Conservation (phyloP, 1,140 invertebrate species). For the Zaprionus africanus region DNA sequence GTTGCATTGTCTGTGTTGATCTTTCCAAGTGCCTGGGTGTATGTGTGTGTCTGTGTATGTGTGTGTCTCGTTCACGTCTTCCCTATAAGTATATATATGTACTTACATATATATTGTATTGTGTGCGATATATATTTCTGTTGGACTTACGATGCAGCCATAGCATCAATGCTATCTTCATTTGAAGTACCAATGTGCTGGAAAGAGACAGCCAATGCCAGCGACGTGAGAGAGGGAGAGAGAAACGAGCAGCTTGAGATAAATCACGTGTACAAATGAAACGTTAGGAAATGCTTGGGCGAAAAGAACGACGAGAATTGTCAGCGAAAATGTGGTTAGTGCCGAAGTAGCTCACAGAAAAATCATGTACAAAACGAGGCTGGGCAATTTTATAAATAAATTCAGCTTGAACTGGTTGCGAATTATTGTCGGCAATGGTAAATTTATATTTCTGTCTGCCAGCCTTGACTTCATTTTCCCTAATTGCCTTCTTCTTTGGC, state of each 20-base stretch:
- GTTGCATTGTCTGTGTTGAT: constrained; percentile 35
- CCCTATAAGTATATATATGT: constrained; percentile 38
- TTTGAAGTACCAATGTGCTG: constrained; percentile 58
- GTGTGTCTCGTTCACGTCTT: constrained; percentile 18
- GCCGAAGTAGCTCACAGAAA: not conserved
- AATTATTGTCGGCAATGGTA: not conserved
- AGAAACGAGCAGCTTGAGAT: constrained; percentile 32
- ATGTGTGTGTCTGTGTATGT: not conserved
- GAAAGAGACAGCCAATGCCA: constrained; percentile 29
- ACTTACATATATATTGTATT: constrained; percentile 44
- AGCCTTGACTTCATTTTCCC: not conserved
- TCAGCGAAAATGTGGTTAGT: not conserved
- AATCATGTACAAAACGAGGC: not conserved
- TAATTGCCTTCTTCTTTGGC: not conserved
- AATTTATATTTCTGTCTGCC: not conserved
- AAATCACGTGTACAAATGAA: constrained; percentile 54
- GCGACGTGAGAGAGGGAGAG: not conserved
- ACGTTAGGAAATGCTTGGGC: constrained; percentile 23
- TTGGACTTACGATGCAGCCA: constrained; percentile 73
- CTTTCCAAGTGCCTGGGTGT: not conserved
- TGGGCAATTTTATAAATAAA: not conserved
- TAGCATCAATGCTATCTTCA: constrained; percentile 64
- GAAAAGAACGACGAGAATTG: not conserved
- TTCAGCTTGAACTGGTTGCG: not conserved
- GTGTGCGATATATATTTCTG: constrained; percentile 48